Percentiles rank a stretch among this genome's conserved stretches.
phyloP scores from a whole-genome alignment of 64 coral and sea anemone species.

The Porites lutea region DNA sequence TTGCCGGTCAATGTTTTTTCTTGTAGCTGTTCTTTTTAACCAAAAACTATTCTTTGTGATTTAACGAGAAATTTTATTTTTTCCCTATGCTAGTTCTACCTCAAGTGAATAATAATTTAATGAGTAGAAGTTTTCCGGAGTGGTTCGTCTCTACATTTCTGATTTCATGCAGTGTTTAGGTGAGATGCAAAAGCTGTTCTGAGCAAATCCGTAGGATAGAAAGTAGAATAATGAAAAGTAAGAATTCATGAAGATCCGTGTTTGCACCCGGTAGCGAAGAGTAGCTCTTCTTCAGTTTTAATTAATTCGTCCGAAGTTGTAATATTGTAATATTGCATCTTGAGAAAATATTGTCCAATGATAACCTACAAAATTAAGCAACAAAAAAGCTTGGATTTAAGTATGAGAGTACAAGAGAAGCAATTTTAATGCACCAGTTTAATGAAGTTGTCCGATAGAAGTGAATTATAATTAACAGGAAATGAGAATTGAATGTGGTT shows the following conservation, averaged over 20 bases:
- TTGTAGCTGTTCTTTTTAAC: neutral
- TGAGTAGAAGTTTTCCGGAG: neutral
- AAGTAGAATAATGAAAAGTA: neutral
- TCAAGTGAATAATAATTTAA: neutral
- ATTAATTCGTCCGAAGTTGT: constrained; percentile 9
- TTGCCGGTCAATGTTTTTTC: too few relatives aligned
- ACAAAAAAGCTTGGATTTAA: neutral
- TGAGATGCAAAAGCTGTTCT: constrained; percentile 21
- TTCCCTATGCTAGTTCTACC: neutral
- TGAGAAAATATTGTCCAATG: neutral
- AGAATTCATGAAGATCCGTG: neutral
- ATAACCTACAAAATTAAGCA: neutral
- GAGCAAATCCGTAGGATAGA: neutral
- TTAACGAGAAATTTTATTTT: constrained; percentile 9
- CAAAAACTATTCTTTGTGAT: neutral
- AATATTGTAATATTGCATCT: neutral
- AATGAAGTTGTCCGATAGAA: neutral
- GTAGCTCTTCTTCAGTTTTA: neutral
- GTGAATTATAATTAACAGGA: constrained; percentile 23
- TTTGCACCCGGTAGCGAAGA: constrained; percentile 1
- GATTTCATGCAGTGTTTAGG: neutral
- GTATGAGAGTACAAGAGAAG: neutral
- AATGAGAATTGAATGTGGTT: constrained; percentile 16
- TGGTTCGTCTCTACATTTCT: neutral
- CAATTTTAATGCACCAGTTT: neutral